These are phyloP conservation scores for Pseudomyrmex gracilis DNA, from an alignment of 1,140 invertebrate genomes.

Conservation along the genomic window DNA sequence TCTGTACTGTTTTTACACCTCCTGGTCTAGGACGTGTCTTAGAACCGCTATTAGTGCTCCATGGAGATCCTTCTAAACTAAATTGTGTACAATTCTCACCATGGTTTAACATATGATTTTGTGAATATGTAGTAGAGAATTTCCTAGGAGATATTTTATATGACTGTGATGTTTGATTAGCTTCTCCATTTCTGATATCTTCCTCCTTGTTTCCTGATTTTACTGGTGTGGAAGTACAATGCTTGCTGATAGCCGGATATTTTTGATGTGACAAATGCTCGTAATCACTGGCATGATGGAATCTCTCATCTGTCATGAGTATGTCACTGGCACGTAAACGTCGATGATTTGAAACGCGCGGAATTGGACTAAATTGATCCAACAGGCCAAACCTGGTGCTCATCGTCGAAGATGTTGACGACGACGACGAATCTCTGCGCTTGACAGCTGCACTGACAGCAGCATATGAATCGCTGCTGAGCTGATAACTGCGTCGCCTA, in stretches of 20 bases:
- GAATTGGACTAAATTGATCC: constrained; percentile 72
- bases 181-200: constrained; percentile 68
- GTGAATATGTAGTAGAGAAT: constrained; percentile 44
- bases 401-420: background rate
- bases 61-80: constrained; percentile 75
- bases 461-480: constrained; percentile 71
- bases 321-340: background rate
- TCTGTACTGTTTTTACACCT: constrained; percentile 79
- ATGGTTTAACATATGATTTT: constrained; percentile 53
- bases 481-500: constrained; percentile 73
- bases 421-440: constrained; percentile 35
- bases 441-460: background rate
- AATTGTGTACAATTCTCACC: constrained; percentile 71
- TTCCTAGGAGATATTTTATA: background rate
- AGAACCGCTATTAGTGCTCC: constrained; percentile 78
- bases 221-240: constrained; percentile 77
- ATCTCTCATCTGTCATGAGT: background rate
- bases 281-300: constrained; percentile 14
- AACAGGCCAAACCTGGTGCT: constrained; percentile 60
- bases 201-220: constrained; percentile 56
- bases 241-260: constrained; percentile 29
- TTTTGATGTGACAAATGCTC: background rate
- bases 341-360: background rate
- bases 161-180: background rate
- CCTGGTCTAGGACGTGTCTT: constrained; percentile 74